A percentile compares a stretch with the other conserved stretches of the same genome.
These are phyloP conservation scores for Pantherophis guttatus DNA, from an alignment of 2,113 vertebrate species.

Conservation along the genomic window DNA sequence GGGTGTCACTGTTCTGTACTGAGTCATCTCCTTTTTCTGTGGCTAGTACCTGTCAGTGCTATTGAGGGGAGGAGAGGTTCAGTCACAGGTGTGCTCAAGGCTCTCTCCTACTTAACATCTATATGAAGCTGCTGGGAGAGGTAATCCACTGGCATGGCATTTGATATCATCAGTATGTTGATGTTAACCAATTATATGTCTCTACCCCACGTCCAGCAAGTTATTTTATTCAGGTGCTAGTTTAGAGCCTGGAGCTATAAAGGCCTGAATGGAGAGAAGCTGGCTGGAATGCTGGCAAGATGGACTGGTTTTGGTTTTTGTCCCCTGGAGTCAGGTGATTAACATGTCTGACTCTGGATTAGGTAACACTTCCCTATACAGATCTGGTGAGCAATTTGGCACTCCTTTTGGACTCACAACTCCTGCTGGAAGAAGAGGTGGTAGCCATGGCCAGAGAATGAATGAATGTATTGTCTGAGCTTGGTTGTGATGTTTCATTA, in stretches of 20 bases:
- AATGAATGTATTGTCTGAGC: neutral
- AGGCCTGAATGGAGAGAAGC: neutral
- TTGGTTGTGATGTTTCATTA: neutral
- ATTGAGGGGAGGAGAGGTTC: neutral
- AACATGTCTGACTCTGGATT: neutral
- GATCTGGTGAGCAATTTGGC: neutral
- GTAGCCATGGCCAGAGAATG: neutral
- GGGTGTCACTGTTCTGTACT: neutral
- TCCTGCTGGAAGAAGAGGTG: neutral
- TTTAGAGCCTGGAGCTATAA: neutral
- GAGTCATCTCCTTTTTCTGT: neutral
- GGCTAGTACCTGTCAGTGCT: neutral
- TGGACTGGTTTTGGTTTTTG: neutral
- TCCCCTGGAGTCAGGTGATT: neutral
- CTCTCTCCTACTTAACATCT: neutral
- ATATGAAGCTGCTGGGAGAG: neutral
- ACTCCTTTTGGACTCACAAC: neutral
- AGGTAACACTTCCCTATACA: neutral
- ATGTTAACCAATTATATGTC: neutral
- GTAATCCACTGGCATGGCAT: neutral
- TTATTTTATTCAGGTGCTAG: neutral
- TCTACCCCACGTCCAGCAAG: neutral
- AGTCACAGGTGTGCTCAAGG: neutral
- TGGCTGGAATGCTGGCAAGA: neutral
- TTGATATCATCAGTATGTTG: neutral